Base-by-base conservation (phyloP, 2,797 vertebrate genomes). In the Epinephelus coioides region DNA sequence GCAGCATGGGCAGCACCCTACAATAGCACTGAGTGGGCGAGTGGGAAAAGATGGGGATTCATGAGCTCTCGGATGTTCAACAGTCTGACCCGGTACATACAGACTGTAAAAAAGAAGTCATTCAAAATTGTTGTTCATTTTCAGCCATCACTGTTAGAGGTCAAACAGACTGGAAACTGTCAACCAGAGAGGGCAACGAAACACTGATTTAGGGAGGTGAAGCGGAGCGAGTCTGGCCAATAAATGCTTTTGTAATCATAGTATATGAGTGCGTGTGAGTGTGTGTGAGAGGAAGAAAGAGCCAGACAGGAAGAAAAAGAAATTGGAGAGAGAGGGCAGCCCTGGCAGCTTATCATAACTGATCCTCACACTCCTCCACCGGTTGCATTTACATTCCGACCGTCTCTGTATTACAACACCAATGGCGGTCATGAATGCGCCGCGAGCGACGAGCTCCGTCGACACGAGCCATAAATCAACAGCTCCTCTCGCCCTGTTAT, bases 391-490 rank as follows among this genome's bases (percentile, higher is more conserved):
- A 78, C 65, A 56, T 60, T 63, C 38, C 5, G 6, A 30, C 46
- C 10, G 23, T 78, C 77, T 74, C 49, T 49, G 69, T 50, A 46
- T 47, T n/a, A 15, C 74, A 66, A 56, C 47, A 61, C 56, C 8
- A 51, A 23, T 19, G 38, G 54, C 51, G 3, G 69, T 68, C 72
- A 9, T 13, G 19, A 70, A 79, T 43, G 50, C 44, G 19, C 9
- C 23, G 51, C 8, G 0, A 69, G 68, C 85, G 82, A 87, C 76
- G 64, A 78, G 74, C 62, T 18, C 46, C 6, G 3, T n/a, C 65
- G 64, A 62, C 81, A 53, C 8, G 5, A 55, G 70, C 75, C 87
- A 78, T 90, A 84, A 86, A 88, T 88, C 89, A 83, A 34, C 84
- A 5, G 25, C 62, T 9, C 60, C 72, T 70, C n/a, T 10, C 62